Evolutionary conservation across 2,113 vertebrate genomes (phyloP).

Genomic region (Oenanthe melanoleuca): DNA sequence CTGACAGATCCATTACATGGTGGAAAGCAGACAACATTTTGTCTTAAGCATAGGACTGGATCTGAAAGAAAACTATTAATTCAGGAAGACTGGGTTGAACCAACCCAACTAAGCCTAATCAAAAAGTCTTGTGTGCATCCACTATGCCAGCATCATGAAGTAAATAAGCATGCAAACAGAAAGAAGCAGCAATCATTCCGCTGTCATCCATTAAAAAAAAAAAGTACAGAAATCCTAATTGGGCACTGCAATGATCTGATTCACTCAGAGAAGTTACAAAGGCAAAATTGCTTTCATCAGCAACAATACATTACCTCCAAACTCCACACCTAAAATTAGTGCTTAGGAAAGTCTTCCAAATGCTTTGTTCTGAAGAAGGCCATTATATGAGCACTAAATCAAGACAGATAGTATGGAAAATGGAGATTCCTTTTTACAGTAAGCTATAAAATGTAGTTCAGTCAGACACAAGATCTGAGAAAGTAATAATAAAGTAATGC

Average conservation of each 20-base stretch:
- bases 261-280: conserved; percentile 14
- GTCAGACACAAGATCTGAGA: neutral
- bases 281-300: conserved; percentile 29
- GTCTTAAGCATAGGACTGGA: neutral
- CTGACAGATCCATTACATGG: neutral
- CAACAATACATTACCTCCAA: conserved; percentile 36
- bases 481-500: conserved; percentile 1
- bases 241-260: neutral
- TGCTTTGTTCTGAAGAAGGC: conserved; percentile 51
- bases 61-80: neutral
- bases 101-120: neutral
- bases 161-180: neutral
- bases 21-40: neutral
- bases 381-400: conserved; percentile 58
- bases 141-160: neutral
- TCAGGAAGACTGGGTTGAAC: neutral
- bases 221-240: neutral
- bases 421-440: conserved; percentile 35
- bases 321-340: conserved; percentile 50
- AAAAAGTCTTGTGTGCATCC: neutral
- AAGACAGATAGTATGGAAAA: conserved; percentile 50
- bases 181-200: neutral
- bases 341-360: conserved; percentile 53
- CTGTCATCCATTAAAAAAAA: neutral
- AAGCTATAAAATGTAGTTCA: conserved; percentile 42